Conservation (phyloP, 2,888 invertebrate genomes). For the Melinaea menophilus region DNA sequence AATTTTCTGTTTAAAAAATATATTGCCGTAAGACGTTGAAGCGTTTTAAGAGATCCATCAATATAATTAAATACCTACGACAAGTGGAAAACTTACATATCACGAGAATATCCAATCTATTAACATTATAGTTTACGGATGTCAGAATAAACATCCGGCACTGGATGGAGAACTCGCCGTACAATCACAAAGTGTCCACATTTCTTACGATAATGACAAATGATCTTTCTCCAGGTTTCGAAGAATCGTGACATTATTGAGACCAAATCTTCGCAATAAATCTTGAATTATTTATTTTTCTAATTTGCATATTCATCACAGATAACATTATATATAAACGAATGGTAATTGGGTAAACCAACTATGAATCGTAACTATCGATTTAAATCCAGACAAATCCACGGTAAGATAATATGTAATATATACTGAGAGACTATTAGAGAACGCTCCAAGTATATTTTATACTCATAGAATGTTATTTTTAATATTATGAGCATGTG, state of each 20-base stretch:
- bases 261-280: slow-evolving; percentile 25
- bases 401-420: background rate
- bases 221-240: slow-evolving; percentile 44
- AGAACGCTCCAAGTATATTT: background rate
- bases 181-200: slow-evolving; percentile 15
- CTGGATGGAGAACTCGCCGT: background rate
- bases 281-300: slow-evolving; percentile 28
- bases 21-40: too few species aligned
- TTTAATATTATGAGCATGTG: background rate
- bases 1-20: too few species aligned
- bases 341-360: slow-evolving; percentile 4
- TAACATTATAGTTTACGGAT: background rate
- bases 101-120: background rate
- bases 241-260: slow-evolving; percentile 32
- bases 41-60: too few species aligned
- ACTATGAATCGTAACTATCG: background rate
- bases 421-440: background rate
- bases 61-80: too few species aligned
- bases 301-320: slow-evolving; percentile 17
- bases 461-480: slow-evolving; percentile 13
- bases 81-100: background rate
- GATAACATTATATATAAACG: slow-evolving; percentile 23
- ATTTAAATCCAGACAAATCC: background rate
- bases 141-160: background rate
- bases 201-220: slow-evolving; percentile 49